phyloP scores from a whole-genome alignment of 1,140 invertebrate genomes.

The Steinernema khuongi region DNA sequence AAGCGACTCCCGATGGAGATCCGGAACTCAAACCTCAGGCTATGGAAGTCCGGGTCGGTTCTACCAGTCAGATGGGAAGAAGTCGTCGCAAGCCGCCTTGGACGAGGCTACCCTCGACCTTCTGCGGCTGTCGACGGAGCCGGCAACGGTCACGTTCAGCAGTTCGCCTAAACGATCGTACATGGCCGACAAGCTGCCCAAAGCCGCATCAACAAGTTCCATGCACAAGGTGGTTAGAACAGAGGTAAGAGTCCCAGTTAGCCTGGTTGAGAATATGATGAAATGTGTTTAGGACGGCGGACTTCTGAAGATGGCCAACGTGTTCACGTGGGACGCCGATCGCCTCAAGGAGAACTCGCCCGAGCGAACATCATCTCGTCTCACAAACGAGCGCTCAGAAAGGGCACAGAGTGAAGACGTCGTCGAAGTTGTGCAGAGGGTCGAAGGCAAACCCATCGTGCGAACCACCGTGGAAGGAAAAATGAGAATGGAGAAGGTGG shows the following conservation, averaged over 20 bases:
- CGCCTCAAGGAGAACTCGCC: background rate
- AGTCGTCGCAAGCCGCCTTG: constrained; percentile 21
- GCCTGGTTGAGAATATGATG: constrained; percentile 12
- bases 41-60: constrained; percentile 4
- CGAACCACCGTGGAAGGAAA: constrained; percentile 40
- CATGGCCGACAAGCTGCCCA: constrained; percentile 22
- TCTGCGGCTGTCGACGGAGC: constrained; percentile 35
- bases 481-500: constrained; percentile 39
- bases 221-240: constrained; percentile 25
- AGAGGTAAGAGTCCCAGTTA: background rate
- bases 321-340: constrained; percentile 31
- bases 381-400: background rate
- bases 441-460: constrained; percentile 19
- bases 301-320: constrained; percentile 24
- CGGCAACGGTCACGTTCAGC: constrained; percentile 9
- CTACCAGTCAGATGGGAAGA: background rate
- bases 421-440: background rate
- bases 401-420: background rate
- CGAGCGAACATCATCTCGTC: background rate
- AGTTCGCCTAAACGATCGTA: constrained; percentile 3
- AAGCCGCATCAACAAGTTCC: constrained; percentile 34
- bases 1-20: background rate
- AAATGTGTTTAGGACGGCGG: constrained; percentile 26
- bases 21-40: background rate
- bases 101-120: constrained; percentile 37